Base-by-base conservation (phyloP, 2,113 vertebrate genomes). In the Elephas maximus region DNA sequence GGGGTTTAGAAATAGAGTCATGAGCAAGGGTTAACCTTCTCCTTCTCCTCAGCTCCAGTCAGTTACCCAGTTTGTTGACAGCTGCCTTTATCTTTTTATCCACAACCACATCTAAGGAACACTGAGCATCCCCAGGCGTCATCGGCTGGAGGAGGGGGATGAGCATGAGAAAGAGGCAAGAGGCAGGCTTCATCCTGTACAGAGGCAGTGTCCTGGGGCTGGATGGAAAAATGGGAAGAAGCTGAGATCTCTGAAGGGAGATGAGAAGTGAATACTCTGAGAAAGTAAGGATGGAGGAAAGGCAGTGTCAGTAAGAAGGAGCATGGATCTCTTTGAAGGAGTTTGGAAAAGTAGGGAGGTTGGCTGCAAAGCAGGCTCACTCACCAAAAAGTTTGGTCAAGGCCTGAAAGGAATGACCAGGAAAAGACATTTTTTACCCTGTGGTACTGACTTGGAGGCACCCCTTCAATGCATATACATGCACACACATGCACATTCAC, bases 101-200 rank as follows among this genome's bases (percentile, higher is more conserved):
- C 18, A 96, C 20, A 5, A 26, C 0, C 8, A 37, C 18, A 2
- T 96, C 71, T 69, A 69, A 92, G 21, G 92, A 69, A 28, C 15
- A 67, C 0, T 67, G 15, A 89, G 30, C 11, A 44, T 2, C 62
- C 69, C 73, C 30, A 41, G n/a, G 30, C 57, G 23, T 44, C 23
- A 62, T 74, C 88, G 94, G 23, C 17, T 87, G 88, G 12, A 95
- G 33, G 45, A 95, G 28, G 18, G 15, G 53, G 48, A 93, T n/a
- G 41, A 89, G 2, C 23, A 89, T 69, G 76, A 95, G 69, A 57
- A 91, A 63, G 71, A 65, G 51, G 51, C 18, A 83, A 21, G 3
- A 37, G 1, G 17, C 62, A 48, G 21, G 3, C 62, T 88, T 96
- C 94, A 93, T 97, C n/a, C 51, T 95, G 41, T 5, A 41, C 62